A percentile compares a stretch with the other conserved stretches of the same genome.
Conservation (phyloP, 2,888 invertebrate species). For the Graphium colonna region DNA sequence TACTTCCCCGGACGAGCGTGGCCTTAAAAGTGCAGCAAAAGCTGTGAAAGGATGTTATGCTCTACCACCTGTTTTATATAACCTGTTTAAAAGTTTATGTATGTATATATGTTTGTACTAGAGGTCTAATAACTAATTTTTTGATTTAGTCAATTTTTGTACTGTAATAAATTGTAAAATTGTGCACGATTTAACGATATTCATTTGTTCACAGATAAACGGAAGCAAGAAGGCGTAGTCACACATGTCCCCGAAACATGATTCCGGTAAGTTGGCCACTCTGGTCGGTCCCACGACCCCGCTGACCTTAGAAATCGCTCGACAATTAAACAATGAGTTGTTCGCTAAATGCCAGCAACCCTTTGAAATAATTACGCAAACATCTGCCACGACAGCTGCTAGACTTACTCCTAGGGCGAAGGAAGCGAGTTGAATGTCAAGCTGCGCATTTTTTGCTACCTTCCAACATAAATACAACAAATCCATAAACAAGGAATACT, state of each 20-base stretch:
- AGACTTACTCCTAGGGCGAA: conserved; percentile 48
- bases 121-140: too few species aligned
- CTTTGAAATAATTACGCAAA: conserved; percentile 45
- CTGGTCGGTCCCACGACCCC: conserved; percentile 14
- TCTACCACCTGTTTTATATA: too few species aligned
- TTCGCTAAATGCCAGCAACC: conserved; percentile 35
- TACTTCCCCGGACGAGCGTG: too few species aligned
- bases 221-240: conserved; percentile 40
- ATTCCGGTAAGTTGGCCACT: conserved; percentile 76
- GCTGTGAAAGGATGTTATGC: too few species aligned
- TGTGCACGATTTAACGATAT: too few species aligned
- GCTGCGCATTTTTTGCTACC: conserved; percentile 34
- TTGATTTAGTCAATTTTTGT: too few species aligned
- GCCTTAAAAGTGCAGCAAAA: too few species aligned
- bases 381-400: conserved; percentile 58
- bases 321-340: conserved; percentile 28
- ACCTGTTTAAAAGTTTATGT: too few species aligned
- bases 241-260: conserved; percentile 75
- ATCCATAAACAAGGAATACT: too few species aligned
- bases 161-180: too few species aligned
- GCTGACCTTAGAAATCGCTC: conserved; percentile 25
- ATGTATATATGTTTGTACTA: too few species aligned
- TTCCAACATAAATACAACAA: background rate
- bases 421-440: conserved; percentile 49
- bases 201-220: conserved; percentile 51